A percentile compares a stretch with the other conserved stretches of the same genome.
Evolutionary conservation across 1,140 invertebrate genomes (phyloP).

Genomic region (Nomia melanderi): DNA sequence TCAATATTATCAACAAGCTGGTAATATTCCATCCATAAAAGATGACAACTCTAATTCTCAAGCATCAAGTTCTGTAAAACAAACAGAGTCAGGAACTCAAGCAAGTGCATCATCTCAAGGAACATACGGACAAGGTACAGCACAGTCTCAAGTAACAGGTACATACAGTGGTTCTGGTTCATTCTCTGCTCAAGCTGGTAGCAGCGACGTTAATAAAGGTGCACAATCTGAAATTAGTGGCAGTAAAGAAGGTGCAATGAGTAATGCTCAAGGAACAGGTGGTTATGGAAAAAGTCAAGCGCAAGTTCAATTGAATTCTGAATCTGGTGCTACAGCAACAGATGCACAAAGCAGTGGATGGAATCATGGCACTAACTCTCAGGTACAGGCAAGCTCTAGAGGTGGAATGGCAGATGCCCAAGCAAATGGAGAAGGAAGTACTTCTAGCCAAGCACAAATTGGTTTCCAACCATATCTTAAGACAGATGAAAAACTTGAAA

Average conservation of each 20-base stretch:
- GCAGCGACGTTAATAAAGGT: conserved; percentile 87
- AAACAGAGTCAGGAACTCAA: conserved; percentile 85
- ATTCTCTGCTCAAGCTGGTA: conserved; percentile 91
- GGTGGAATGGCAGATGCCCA: conserved; percentile 92
- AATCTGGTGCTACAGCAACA: conserved; percentile 87
- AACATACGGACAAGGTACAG: conserved; percentile 85
- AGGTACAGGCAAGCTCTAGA: conserved; percentile 88
- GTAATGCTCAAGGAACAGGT: conserved; percentile 87
- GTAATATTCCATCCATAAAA: background rate
- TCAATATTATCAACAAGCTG: conserved; percentile 53
- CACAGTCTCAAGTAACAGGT: conserved; percentile 90
- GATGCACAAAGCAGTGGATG: conserved; percentile 88
- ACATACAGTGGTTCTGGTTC: conserved; percentile 88
- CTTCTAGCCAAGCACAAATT: conserved; percentile 92
- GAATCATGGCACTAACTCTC: conserved; percentile 88
- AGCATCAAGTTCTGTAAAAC: conserved; percentile 86
- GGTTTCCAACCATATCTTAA: conserved; percentile 89
- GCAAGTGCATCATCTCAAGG: conserved; percentile 89
- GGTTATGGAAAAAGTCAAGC: conserved; percentile 89
- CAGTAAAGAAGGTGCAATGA: conserved; percentile 87
- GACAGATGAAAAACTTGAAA: conserved; percentile 78
- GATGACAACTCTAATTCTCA: conserved; percentile 86
- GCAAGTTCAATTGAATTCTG: conserved; percentile 87
- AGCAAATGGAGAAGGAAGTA: conserved; percentile 90
- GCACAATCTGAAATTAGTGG: conserved; percentile 88